Evolutionary conservation across 2,888 invertebrate species (phyloP).

Genomic region (Entomobrya multifasciata): DNA sequence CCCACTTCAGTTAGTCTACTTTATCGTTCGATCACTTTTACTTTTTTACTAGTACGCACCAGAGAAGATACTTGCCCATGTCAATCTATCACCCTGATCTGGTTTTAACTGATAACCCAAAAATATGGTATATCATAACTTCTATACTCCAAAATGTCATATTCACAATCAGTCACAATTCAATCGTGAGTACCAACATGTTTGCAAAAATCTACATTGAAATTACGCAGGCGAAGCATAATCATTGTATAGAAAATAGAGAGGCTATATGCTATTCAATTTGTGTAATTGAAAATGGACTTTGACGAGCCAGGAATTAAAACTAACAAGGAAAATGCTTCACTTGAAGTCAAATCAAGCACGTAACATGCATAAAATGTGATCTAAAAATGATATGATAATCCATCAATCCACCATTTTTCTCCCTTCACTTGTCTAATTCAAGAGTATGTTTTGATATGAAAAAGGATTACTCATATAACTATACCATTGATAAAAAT

Average conservation of each 20-base stretch:
- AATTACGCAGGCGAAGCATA: background rate
- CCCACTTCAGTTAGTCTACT: slow-evolving; percentile 6
- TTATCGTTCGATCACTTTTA: slow-evolving; percentile 22
- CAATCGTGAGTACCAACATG: background rate
- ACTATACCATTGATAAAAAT: too few relatives aligned
- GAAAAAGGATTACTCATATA: too few relatives aligned
- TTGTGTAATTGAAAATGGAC: background rate
- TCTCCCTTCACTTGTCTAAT: too few relatives aligned
- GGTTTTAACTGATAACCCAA: slow-evolving; percentile 21
- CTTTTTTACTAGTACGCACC: slow-evolving; percentile 28
- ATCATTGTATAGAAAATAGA: too few relatives aligned
- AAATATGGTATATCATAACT: too few relatives aligned
- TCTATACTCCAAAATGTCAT: background rate
- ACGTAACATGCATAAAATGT: background rate
- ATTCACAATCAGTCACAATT: background rate
- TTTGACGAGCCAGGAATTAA: slow-evolving; percentile 1
- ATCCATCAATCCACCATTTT: too few relatives aligned
- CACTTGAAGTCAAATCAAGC: background rate
- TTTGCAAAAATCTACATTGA: slow-evolving; percentile 11
- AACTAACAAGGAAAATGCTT: background rate
- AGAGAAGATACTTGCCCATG: slow-evolving; percentile 1
- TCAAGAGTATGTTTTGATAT: too few relatives aligned
- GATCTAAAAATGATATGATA: background rate
- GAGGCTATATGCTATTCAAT: background rate
- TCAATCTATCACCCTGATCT: background rate